phyloP scores from a whole-genome alignment of 2,113 vertebrate species.

The Zosterops lateralis region DNA sequence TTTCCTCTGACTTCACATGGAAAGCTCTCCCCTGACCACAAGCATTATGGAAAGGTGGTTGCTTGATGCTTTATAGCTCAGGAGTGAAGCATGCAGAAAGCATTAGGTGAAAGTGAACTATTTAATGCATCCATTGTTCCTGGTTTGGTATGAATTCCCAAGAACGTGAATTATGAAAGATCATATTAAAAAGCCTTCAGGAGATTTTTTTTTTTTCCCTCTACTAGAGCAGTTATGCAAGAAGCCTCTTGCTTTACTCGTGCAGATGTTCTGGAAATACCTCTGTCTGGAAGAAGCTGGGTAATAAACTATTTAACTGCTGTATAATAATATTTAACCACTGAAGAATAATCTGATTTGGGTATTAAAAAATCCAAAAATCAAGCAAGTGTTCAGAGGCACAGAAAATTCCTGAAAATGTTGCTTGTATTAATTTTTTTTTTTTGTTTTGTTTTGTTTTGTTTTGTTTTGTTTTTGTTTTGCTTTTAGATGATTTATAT shows the following conservation, averaged over 20 bases:
- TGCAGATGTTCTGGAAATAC: neutral
- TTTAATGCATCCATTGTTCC: neutral
- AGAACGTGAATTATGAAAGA: conserved; percentile 20
- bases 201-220: neutral
- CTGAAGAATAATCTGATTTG: neutral
- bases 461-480: neutral
- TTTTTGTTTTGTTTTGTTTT: neutral
- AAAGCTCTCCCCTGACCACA: conserved; percentile 5
- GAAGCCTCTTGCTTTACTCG: neutral
- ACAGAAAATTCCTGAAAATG: neutral
- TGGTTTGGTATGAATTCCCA: conserved; percentile 3
- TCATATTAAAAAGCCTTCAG: conserved; percentile 35
- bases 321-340: neutral
- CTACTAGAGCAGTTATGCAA: neutral
- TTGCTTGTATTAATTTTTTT: neutral
- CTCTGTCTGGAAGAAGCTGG: neutral
- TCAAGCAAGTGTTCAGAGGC: neutral
- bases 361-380: neutral
- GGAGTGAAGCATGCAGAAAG: neutral
- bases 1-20: neutral
- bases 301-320: neutral
- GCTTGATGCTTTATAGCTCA: neutral
- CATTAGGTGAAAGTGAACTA: conserved; percentile 29
- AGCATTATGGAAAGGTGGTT: neutral
- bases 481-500: neutral